Conservation (phyloP, 2,888 invertebrate genomes). For the Cancer borealis region DNA sequence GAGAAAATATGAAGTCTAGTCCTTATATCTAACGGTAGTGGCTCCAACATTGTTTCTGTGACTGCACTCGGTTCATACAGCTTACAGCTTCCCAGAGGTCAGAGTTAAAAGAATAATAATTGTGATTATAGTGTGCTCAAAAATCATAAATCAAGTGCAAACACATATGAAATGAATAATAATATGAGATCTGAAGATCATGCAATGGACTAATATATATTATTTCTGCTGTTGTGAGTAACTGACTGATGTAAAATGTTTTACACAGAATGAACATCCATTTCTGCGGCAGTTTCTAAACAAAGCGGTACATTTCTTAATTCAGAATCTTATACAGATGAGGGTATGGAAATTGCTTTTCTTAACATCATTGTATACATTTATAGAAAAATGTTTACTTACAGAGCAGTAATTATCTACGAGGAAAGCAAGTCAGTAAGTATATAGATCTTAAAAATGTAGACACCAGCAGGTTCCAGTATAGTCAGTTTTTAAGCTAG, state of each 20-base stretch:
- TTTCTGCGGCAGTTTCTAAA: background rate
- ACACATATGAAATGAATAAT: background rate
- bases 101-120: background rate
- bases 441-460: background rate
- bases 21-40: slow-evolving; percentile 1
- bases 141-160: background rate
- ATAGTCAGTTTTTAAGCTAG: background rate
- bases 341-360: background rate
- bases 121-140: background rate
- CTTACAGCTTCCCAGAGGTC: background rate
- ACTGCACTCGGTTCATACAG: slow-evolving; percentile 2
- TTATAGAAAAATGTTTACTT: background rate
- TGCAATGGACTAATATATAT: background rate
- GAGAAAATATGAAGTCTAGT: slow-evolving; percentile 34
- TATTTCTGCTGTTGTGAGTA: background rate
- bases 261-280: background rate
- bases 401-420: background rate
- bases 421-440: background rate
- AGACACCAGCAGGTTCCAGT: slow-evolving; percentile 18
- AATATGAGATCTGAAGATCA: background rate
- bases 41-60: background rate
- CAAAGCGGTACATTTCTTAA: background rate
- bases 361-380: background rate
- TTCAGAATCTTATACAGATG: background rate
- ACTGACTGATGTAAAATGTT: background rate